Conservation (phyloP, 2,888 invertebrate genomes). For the Polietes domitor region DNA sequence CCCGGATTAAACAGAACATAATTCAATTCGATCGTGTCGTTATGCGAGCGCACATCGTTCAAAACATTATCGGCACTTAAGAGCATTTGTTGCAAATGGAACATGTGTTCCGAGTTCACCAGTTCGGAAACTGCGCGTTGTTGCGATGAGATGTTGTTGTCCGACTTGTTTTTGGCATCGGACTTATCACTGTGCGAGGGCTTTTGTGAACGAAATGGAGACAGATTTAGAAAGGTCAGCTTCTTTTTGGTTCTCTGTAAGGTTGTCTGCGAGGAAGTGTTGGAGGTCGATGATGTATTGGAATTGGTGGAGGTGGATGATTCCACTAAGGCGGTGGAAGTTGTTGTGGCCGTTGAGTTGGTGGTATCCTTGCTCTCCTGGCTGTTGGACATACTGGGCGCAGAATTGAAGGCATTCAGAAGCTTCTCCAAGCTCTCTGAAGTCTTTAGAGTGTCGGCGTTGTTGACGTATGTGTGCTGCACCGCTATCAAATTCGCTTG, state of each 20-base stretch:
- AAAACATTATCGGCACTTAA: slow-evolving; percentile 71
- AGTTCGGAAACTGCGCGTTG: slow-evolving; percentile 74
- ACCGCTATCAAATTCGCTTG: slow-evolving; percentile 74
- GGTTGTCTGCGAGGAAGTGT: slow-evolving; percentile 71
- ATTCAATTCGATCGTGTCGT: slow-evolving; percentile 80
- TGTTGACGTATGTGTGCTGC: slow-evolving; percentile 56
- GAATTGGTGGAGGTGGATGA: slow-evolving; percentile 76
- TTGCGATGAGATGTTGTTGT: not conserved
- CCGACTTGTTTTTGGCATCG: slow-evolving; percentile 8
- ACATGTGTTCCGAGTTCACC: slow-evolving; percentile 74
- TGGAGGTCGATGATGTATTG: slow-evolving; percentile 70
- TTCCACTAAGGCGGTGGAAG: slow-evolving; percentile 76
- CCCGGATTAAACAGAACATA: slow-evolving; percentile 80
- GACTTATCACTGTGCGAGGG: slow-evolving; percentile 60
- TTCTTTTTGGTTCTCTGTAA: slow-evolving; percentile 75
- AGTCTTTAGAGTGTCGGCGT: slow-evolving; percentile 45
- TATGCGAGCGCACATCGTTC: slow-evolving; percentile 76
- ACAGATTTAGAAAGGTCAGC: slow-evolving; percentile 78
- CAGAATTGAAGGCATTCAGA: slow-evolving; percentile 69
- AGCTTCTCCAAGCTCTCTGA: slow-evolving; percentile 71
- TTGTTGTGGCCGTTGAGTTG: slow-evolving; percentile 71
- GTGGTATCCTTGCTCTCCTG: slow-evolving; percentile 77
- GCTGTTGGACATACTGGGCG: slow-evolving; percentile 76
- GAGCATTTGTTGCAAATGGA: slow-evolving; percentile 74
- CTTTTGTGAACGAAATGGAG: slow-evolving; percentile 76